Base-by-base conservation (phyloP, 2,888 invertebrate species). In the Acanthosepion pharaonis region DNA sequence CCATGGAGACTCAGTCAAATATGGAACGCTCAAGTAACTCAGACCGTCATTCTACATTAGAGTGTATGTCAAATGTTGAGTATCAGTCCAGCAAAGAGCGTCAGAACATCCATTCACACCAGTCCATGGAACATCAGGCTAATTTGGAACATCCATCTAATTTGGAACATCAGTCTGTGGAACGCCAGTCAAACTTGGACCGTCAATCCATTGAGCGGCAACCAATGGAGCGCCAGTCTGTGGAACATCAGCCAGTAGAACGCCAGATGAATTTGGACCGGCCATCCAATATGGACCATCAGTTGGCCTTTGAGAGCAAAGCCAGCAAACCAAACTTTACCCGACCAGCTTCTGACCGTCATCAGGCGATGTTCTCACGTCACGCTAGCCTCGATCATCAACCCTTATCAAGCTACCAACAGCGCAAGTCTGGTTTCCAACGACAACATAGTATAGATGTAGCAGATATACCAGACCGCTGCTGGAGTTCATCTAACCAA, bases 281-380 rank as follows among this genome's bases (percentile, higher is more conserved):
- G 25, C 93, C 28, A 93, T 53, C 93, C 23, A 53, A 53, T n/a
- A 51, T 93, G 49, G 93, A 93, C 93, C 93, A 53, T 51, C 93
- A 51, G 33, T 18, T 53, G n/a, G n/a, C 51, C 53, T n/a, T 93
- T 18, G 93, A 93, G 93, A 49, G 53, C 49, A 49, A 93, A 48
- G 28, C 51, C n/a, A 93, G 51, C 93, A 94, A 94, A n/a, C 94
- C 94, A 33, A 94, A 94, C 53, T 59, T 94, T 23, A 94, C 95
- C 94, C 95, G 95, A 64, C 95, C 95, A 11, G 95, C 96, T 91
- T 94, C 95, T 48, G 94, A 93, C 91, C 95, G 95, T 95, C 55
- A 53, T 93, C n/a, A 53, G 53, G 51, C 93, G 11, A 53, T 49
- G 51, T 93, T 93, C 93, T 93, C 93, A 93, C 93, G 93, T 93